Base-by-base conservation (phyloP, 37 sponge, comb jelly and placozoan species). In the Geodia barretti region DNA sequence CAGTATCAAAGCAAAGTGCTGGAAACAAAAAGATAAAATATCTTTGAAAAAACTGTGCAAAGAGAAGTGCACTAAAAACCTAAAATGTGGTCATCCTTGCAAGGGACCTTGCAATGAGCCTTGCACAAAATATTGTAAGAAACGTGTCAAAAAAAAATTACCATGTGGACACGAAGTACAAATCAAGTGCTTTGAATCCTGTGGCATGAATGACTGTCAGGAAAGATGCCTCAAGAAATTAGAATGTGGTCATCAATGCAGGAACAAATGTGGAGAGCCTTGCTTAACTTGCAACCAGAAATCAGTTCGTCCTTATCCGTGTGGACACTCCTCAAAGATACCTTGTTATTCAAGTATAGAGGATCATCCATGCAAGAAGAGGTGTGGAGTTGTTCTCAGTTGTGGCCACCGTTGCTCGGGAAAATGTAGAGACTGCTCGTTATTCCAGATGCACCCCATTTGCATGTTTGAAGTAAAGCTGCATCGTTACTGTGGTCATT, bases 341-440 rank as follows among this genome's bases (percentile, higher is more conserved):
- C 47, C 39, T 36, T 87, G 87, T 37, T 28, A 59, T 24, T 28
- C 35, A 8, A 65, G 58, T 20, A 42, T 31, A 59, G 42, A 36
- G 23, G 60, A 11, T 19, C 59, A 8, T 36, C 74, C 35, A 4
- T 87, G 88, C 71, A 73, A 70, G 40, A 23, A 39, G n/a, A 64
- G 20, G 25, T 93, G 94, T 43, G 30, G 37, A 1, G 24, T 9
- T 0, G 83, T 60, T 0, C 79, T 90, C 23, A 36, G 58, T 0
- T 94, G 94, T 87, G 94, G 94, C n/a, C 94, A 94, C 59, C 40
- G 23, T 7, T 94, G 94, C 28, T 20, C 40, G 26, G 92, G 87
- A 41, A 68, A 29, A 37, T 91, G 92, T 79, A 78, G 87, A 19
- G 39, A 87, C 24, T 82, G 78, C 42, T 70, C 21, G 41, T 30